Conservation (phyloP, 2,888 invertebrate species). For the Euspilapteryx auroguttella region DNA sequence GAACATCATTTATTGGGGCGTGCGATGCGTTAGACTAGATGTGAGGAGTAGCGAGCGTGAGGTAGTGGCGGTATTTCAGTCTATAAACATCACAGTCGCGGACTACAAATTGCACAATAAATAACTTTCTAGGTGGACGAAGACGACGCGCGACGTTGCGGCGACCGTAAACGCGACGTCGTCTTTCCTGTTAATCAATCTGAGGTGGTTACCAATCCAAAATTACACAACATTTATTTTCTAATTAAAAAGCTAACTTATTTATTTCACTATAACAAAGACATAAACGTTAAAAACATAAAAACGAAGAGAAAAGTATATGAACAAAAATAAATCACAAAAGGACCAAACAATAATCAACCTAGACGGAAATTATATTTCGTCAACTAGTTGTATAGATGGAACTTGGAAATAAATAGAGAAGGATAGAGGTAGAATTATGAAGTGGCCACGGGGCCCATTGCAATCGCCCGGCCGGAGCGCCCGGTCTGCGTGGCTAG, state of each 20-base stretch:
- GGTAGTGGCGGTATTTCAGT: constrained; percentile 64
- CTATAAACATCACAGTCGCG: constrained; percentile 72
- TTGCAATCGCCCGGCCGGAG: constrained; percentile 61
- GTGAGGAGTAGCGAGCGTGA: constrained; percentile 43
- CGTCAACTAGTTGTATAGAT: constrained; percentile 25
- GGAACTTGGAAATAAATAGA: constrained; percentile 50
- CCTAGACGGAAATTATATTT: constrained; percentile 53
- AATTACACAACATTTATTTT: constrained; percentile 28
- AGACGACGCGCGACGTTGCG: constrained; percentile 12
- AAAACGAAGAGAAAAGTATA: constrained; percentile 33
- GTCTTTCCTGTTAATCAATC: constrained; percentile 28
- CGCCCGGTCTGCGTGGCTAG: constrained; percentile 54
- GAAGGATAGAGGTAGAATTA: constrained; percentile 48
- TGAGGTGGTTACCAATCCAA: constrained; percentile 33
- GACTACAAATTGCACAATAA: constrained; percentile 58
- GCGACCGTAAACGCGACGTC: constrained; percentile 28
- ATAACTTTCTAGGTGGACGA: too few species aligned
- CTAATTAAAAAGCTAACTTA: constrained; percentile 57
- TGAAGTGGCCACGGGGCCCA: constrained; percentile 56
- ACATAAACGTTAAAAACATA: constrained; percentile 51
- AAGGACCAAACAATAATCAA: constrained; percentile 30
- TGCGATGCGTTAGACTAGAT: constrained; percentile 44
- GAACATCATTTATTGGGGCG: too few species aligned
- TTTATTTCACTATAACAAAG: constrained; percentile 49
- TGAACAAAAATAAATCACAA: constrained; percentile 51